Evolutionary conservation across 1,140 invertebrate genomes (phyloP).

Genomic region (Drosophila auraria): DNA sequence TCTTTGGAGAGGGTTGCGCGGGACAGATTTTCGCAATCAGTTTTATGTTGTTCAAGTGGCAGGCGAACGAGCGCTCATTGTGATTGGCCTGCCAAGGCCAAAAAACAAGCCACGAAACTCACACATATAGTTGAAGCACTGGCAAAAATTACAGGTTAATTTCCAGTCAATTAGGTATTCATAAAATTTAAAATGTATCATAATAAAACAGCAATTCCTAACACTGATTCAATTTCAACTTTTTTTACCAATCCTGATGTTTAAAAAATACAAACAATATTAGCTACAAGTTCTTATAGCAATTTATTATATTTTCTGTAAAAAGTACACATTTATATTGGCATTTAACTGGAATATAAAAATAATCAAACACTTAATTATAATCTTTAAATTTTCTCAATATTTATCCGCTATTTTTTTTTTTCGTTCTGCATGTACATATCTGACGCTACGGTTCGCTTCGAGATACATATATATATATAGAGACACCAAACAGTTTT

Average conservation of each 20-base stretch:
- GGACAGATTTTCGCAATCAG: conserved; percentile 79
- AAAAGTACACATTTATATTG: neutral
- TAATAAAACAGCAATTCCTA: accelerated
- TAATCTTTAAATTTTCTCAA: too few species aligned
- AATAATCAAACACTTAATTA: too few species aligned
- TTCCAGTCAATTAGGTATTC: neutral
- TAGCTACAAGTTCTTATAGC: too few species aligned
- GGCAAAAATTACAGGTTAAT: neutral
- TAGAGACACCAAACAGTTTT: conserved; percentile 71
- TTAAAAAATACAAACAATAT: too few species aligned
- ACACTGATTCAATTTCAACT: neutral
- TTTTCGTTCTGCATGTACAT: conserved; percentile 2
- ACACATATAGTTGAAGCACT: conserved; percentile 22
- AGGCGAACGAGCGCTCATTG: conserved; percentile 57
- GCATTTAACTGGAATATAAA: too few species aligned
- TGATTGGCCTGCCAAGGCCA: conserved; percentile 60
- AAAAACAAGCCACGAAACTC: conserved; percentile 12
- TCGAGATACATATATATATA: conserved; percentile 7
- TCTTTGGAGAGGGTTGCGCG: conserved; percentile 53
- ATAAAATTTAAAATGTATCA: accelerated
- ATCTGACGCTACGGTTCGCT: conserved; percentile 18
- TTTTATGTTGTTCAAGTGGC: conserved; percentile 80
- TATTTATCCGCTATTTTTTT: neutral
- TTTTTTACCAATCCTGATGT: too few species aligned
- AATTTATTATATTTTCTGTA: too few species aligned